These are phyloP conservation scores for Athalia cordata DNA, from an alignment of 2,888 invertebrate species.

Conservation along the genomic window DNA sequence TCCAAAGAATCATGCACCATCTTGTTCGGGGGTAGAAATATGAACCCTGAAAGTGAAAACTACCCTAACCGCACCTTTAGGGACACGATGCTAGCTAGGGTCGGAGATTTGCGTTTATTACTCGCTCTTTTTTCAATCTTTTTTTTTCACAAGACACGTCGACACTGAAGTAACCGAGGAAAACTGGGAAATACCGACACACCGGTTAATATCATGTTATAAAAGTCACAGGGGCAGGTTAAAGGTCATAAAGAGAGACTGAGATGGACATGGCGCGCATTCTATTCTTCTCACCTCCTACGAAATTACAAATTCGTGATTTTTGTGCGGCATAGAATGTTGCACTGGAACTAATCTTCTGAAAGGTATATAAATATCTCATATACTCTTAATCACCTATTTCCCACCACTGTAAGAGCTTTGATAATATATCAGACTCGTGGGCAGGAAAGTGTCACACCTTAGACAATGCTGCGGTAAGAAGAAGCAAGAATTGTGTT, in stretches of 20 bases:
- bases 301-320: too few relatives aligned
- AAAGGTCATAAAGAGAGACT: not conserved
- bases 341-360: too few relatives aligned
- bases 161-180: not conserved
- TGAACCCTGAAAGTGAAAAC: too few relatives aligned
- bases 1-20: too few relatives aligned
- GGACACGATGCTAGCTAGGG: not conserved
- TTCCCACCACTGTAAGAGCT: not conserved
- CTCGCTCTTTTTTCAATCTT: slow-evolving; percentile 10
- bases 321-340: too few relatives aligned
- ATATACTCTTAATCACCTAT: not conserved
- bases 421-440: slow-evolving; percentile 28
- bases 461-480: slow-evolving; percentile 28
- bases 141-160: slow-evolving; percentile 21
- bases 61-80: slow-evolving; percentile 21
- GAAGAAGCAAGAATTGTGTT: slow-evolving; percentile 15
- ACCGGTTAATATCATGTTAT: slow-evolving; percentile 23
- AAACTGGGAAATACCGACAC: not conserved
- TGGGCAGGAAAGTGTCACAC: slow-evolving; percentile 35
- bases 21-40: too few relatives aligned
- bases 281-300: not conserved
- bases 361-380: too few relatives aligned
- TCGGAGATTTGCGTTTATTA: slow-evolving; percentile 24
- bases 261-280: not conserved
- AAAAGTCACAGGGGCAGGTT: slow-evolving; percentile 25